These are phyloP conservation scores for Poeciliopsis paucimaculata DNA, from an alignment of 2,797 vertebrate species.

Conservation along the genomic window DNA sequence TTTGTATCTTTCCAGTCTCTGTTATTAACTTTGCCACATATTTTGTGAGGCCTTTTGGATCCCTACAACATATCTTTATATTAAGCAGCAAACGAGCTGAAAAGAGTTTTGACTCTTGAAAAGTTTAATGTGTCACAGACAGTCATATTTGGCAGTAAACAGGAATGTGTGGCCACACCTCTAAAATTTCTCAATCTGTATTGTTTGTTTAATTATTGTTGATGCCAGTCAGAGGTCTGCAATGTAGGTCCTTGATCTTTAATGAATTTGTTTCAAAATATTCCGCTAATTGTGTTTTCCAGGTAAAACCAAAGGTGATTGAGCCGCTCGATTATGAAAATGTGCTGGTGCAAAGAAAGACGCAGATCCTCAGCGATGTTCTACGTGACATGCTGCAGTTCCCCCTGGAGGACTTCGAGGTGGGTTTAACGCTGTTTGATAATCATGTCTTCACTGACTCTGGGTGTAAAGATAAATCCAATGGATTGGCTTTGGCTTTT, in stretches of 20 bases:
- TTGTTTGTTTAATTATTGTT: neutral
- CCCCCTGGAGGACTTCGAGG: conserved; percentile 97
- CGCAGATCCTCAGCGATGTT: conserved; percentile 95
- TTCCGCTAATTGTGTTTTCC: conserved; percentile 22
- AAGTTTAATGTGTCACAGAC: neutral
- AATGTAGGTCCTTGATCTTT: neutral
- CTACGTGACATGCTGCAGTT: conserved; percentile 97
- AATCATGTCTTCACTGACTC: neutral
- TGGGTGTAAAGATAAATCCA: neutral
- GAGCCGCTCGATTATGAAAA: conserved; percentile 98
- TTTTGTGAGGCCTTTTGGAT: neutral
- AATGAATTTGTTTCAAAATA: neutral
- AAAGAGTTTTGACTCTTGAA: neutral
- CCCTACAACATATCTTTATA: neutral
- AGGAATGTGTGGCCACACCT: neutral
- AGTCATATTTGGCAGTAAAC: neutral
- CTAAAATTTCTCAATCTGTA: neutral
- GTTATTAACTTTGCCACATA: neutral
- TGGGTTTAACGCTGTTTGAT: conserved; percentile 58
- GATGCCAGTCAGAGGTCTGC: neutral
- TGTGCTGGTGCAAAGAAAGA: conserved; percentile 96
- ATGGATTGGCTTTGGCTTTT: neutral
- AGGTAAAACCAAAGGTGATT: conserved; percentile 96
- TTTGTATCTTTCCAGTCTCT: too few relatives aligned
- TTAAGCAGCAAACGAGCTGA: neutral